A percentile compares a stretch with the other conserved stretches of the same genome.
phyloP scores from a whole-genome alignment of 2,888 invertebrate species.

The Thera britannica region DNA sequence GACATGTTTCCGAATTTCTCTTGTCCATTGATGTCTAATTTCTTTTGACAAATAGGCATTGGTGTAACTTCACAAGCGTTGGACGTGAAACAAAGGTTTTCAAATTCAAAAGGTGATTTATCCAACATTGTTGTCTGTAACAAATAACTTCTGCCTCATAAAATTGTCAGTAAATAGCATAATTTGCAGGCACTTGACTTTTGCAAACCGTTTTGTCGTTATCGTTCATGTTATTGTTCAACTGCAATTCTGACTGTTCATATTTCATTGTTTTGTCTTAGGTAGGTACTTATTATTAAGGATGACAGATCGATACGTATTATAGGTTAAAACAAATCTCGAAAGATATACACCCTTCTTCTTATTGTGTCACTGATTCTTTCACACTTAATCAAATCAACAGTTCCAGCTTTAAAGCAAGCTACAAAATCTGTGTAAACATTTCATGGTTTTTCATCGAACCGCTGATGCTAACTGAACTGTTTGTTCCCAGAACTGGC shows the following conservation, averaged over 20 bases:
- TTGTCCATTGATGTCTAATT: conserved; percentile 51
- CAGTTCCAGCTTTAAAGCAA: background rate
- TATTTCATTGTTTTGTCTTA: conserved; percentile 4
- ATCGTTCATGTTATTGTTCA: conserved; percentile 21
- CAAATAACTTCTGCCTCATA: conserved; percentile 51
- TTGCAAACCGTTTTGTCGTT: conserved; percentile 21
- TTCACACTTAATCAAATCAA: background rate
- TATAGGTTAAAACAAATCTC: background rate
- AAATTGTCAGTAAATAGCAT: conserved; percentile 57
- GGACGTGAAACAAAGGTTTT: conserved; percentile 43
- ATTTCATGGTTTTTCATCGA: conserved; percentile 26
- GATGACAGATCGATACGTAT: background rate
- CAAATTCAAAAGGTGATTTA: conserved; percentile 36
- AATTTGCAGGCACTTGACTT: conserved; percentile 62
- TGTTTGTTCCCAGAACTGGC: conserved; percentile 43
- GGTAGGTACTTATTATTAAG: background rate
- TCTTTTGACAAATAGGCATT: conserved; percentile 41
- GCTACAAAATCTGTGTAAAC: conserved; percentile 17
- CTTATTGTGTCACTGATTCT: too few relatives aligned
- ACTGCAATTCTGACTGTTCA: conserved; percentile 12
- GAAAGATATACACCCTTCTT: too few relatives aligned
- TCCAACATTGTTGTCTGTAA: conserved; percentile 50
- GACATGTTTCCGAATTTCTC: conserved; percentile 46
- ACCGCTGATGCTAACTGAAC: conserved; percentile 22
- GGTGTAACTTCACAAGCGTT: conserved; percentile 40